These are phyloP conservation scores for Oreonectes daqikongensis DNA, from an alignment of 2,797 vertebrate genomes.

Conservation along the genomic window DNA sequence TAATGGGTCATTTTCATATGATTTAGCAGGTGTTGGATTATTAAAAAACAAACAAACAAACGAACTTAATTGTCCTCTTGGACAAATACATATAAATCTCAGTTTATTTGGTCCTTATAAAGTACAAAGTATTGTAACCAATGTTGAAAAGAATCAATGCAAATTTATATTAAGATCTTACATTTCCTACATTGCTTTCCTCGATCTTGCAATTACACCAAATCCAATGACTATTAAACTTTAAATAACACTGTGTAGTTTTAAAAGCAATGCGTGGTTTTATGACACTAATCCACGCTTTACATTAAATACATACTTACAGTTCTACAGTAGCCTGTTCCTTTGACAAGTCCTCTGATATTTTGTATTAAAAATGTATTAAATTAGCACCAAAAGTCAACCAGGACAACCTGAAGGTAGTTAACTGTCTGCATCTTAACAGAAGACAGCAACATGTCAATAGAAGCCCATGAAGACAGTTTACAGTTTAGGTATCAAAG, in stretches of 20 bases:
- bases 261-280: constrained; percentile 62
- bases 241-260: constrained; percentile 68
- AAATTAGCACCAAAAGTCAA: constrained; percentile 80
- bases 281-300: constrained; percentile 63
- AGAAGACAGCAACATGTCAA: constrained; percentile 29
- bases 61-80: constrained; percentile 59
- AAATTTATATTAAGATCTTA: constrained; percentile 53
- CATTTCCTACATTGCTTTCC: constrained; percentile 56
- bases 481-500: constrained; percentile 32
- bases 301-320: constrained; percentile 74
- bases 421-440: neutral
- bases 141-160: constrained; percentile 20
- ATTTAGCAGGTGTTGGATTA: neutral
- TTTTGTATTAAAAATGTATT: constrained; percentile 66
- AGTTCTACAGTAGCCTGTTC: constrained; percentile 69
- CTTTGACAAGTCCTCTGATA: constrained; percentile 61
- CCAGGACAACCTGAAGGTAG: constrained; percentile 63
- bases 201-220: constrained; percentile 43
- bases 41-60: neutral
- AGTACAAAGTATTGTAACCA: constrained; percentile 48
- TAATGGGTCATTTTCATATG: neutral
- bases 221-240: constrained; percentile 58
- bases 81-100: constrained; percentile 56
- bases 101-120: constrained; percentile 67
- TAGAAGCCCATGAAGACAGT: constrained; percentile 29